These are phyloP conservation scores for Leucopternis melanops DNA, from an alignment of 2,113 vertebrate species.

Conservation along the genomic window DNA sequence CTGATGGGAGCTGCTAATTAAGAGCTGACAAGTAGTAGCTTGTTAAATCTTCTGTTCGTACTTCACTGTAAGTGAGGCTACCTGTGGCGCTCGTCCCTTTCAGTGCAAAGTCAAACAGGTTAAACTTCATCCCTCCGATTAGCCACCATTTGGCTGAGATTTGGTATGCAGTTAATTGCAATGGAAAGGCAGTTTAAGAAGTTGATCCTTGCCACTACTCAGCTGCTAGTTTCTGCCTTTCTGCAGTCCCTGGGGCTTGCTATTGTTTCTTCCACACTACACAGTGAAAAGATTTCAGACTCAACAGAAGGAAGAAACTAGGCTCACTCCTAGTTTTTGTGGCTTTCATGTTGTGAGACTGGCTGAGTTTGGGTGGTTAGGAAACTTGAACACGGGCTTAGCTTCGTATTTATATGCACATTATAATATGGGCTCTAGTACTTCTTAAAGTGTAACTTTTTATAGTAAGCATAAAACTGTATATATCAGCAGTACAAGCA, in stretches of 20 bases:
- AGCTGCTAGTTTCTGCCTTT: not conserved
- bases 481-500: not conserved
- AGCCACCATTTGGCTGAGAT: not conserved
- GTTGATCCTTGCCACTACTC: not conserved
- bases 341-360: not conserved
- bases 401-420: not conserved
- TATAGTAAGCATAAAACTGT: not conserved
- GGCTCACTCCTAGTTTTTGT: not conserved
- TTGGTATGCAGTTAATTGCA: not conserved
- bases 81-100: not conserved
- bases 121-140: constrained; percentile 29
- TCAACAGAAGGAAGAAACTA: not conserved
- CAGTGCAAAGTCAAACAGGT: constrained; percentile 42
- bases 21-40: constrained; percentile 41
- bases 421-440: not conserved
- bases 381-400: not conserved
- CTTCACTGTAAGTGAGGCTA: not conserved
- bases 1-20: constrained; percentile 55
- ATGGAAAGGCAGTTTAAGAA: not conserved
- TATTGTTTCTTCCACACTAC: not conserved
- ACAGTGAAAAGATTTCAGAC: not conserved
- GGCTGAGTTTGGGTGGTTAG: not conserved
- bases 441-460: not conserved
- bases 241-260: not conserved
- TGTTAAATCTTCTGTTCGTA: not conserved